A percentile compares a stretch with the other conserved stretches of the same genome.
Conservation (phyloP, 1,140 invertebrate species). For the Drosophila malerkotliana region DNA sequence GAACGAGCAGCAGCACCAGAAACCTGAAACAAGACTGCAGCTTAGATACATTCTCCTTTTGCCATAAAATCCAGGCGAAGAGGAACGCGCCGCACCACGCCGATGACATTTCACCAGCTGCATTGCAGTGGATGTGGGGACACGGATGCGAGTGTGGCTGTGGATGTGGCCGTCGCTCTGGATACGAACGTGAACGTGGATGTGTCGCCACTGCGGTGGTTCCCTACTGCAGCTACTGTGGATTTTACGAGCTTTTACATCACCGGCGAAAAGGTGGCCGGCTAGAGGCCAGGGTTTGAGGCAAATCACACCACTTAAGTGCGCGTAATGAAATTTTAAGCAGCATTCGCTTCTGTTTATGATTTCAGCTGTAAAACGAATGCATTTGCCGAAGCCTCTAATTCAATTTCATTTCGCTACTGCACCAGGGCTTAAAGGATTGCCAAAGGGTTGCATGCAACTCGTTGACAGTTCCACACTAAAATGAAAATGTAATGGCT, state of each 20-base stretch:
- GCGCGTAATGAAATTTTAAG: constrained; percentile 61
- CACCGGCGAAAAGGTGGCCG: constrained; percentile 1
- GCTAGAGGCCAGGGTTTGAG: not conserved
- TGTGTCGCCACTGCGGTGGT: constrained; percentile 38
- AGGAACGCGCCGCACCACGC: constrained; percentile 11
- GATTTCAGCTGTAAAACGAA: constrained; percentile 42
- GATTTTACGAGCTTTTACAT: constrained; percentile 64
- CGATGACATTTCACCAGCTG: constrained; percentile 73
- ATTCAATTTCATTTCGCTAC: constrained; percentile 34
- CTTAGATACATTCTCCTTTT: constrained; percentile 70
- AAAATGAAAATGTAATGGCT: not conserved
- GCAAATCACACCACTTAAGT: constrained; percentile 55
- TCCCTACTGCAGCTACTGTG: constrained; percentile 25
- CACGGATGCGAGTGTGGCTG: constrained; percentile 17
- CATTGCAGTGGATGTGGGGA: constrained; percentile 64
- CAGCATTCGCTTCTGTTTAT: constrained; percentile 49
- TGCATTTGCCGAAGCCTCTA: constrained; percentile 22
- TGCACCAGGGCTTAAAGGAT: not conserved
- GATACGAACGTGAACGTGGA: constrained; percentile 18
- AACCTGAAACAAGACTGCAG: constrained; percentile 36
- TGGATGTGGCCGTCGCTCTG: constrained; percentile 15
- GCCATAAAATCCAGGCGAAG: constrained; percentile 63
- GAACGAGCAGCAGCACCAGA: not conserved
- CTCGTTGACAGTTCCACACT: not conserved
- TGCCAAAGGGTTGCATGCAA: constrained; percentile 1